phyloP scores from a whole-genome alignment of 2,113 vertebrate species.

The Pelmatolapia mariae region DNA sequence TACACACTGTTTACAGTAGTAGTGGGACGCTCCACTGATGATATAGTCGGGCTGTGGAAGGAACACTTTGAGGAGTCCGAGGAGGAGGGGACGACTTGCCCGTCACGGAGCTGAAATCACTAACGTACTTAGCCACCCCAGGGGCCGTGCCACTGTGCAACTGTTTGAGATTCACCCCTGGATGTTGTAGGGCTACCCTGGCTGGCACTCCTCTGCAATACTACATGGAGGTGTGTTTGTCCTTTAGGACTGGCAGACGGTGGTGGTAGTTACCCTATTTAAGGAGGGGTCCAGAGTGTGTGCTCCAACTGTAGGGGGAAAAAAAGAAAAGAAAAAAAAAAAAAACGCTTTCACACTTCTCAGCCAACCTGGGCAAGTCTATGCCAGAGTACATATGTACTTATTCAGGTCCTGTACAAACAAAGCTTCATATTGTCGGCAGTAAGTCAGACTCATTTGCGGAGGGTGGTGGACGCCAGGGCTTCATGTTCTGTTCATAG shows the following conservation, averaged over 20 bases:
- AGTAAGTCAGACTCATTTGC: neutral
- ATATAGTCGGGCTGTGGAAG: neutral
- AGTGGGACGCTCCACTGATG: neutral
- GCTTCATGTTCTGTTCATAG: neutral
- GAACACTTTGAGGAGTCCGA: neutral
- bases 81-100: neutral
- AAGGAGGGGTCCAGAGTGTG: neutral
- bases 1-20: neutral
- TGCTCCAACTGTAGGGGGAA: neutral
- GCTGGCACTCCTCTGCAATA: neutral
- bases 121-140: neutral
- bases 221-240: neutral
- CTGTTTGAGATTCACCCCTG: neutral
- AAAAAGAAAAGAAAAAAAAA: neutral
- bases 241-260: neutral
- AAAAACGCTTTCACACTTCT: neutral
- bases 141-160: neutral
- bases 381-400: neutral
- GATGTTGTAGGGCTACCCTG: neutral
- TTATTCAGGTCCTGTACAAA: neutral
- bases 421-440: neutral
- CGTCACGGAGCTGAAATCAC: neutral
- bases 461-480: neutral
- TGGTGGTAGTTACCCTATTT: neutral
- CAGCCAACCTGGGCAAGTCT: neutral